These are phyloP conservation scores for Scolopax mira DNA, from an alignment of 2,113 vertebrate species.

Conservation along the genomic window DNA sequence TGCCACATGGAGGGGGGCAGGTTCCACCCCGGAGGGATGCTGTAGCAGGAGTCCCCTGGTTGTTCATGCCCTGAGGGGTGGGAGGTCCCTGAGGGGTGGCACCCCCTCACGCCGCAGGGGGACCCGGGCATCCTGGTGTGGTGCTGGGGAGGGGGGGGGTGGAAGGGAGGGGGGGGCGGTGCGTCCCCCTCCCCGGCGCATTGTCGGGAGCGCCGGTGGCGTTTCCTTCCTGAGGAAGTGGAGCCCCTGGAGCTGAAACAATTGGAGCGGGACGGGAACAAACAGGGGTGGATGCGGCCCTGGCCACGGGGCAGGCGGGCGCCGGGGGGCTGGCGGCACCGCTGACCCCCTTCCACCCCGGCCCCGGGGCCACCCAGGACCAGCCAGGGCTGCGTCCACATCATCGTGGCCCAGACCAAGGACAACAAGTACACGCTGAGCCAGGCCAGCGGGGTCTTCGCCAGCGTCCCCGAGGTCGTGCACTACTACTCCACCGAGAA, in stretches of 20 bases:
- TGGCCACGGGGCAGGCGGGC: background rate
- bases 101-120: background rate
- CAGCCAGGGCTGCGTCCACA: conserved; percentile 95
- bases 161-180: background rate
- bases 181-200: background rate
- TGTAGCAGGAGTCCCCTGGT: background rate
- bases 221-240: conserved; percentile 79
- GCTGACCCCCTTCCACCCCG: background rate
- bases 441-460: conserved; percentile 88
- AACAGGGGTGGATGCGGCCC: background rate
- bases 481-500: conserved; percentile 89
- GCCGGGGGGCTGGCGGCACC: background rate
- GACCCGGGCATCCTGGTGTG: background rate
- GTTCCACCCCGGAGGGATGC: background rate
- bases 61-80: background rate
- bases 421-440: conserved; percentile 90
- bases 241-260: conserved; percentile 71
- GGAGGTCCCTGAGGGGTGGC: background rate
- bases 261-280: conserved; percentile 54
- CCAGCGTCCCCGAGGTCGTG: conserved; percentile 89
- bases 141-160: background rate
- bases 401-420: conserved; percentile 96
- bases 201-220: conserved; percentile 54
- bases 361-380: conserved; percentile 74
- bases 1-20: background rate